Percentiles rank a stretch among this genome's conserved stretches.
Evolutionary conservation across 2,888 invertebrate species (phyloP).

Genomic region (Drosophila bunnanda): DNA sequence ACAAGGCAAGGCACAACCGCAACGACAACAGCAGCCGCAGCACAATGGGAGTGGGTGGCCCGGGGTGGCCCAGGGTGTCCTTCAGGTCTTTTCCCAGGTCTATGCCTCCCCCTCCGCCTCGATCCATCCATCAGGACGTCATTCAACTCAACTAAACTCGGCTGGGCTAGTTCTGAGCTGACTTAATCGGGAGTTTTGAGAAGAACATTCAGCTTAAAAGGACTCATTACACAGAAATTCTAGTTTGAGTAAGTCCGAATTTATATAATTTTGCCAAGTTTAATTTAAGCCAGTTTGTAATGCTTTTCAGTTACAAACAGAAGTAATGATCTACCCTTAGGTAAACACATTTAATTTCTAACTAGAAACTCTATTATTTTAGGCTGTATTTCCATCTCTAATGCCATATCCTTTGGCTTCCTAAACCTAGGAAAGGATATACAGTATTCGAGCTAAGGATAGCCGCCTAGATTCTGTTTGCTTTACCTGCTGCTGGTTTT

Average conservation of each 20-base stretch:
- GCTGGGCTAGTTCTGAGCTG: background rate
- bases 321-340: too few species aligned
- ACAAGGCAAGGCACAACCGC: conserved; percentile 46
- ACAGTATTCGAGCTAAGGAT: background rate
- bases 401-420: too few species aligned
- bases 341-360: too few species aligned
- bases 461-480: background rate
- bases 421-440: background rate
- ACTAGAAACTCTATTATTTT: background rate
- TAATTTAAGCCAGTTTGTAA: background rate
- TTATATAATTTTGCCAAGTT: background rate
- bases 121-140: conserved; percentile 22
- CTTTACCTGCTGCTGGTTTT: conserved; percentile 15
- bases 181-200: background rate
- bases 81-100: conserved; percentile 15
- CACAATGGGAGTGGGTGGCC: conserved; percentile 30
- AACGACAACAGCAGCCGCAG: conserved; percentile 45
- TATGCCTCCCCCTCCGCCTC: background rate
- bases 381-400: too few species aligned
- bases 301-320: too few species aligned
- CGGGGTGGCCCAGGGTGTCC: conserved; percentile 24
- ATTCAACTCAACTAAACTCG: conserved; percentile 22
- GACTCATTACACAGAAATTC: background rate
- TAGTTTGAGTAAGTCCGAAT: background rate
- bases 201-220: background rate